phyloP scores from a whole-genome alignment of 2,113 vertebrate species.

The Pavo muticus region DNA sequence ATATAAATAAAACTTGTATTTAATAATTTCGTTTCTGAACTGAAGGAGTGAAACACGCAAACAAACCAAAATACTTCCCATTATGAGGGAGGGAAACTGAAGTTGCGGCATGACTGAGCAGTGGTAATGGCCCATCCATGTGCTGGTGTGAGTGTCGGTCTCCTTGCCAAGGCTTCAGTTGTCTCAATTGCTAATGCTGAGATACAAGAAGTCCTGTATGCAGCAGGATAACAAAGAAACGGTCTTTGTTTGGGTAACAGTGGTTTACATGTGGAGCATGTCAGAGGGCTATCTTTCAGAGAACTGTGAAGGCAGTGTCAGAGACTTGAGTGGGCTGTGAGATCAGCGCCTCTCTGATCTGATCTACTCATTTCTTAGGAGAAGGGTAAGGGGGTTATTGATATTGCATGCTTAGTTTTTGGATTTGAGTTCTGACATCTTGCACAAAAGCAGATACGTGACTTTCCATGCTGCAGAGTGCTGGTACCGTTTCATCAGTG shows the following conservation, averaged over 20 bases:
- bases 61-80: not conserved
- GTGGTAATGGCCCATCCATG: not conserved
- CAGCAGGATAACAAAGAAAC: not conserved
- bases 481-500: not conserved
- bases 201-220: not conserved
- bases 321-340: not conserved
- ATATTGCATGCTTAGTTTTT: not conserved
- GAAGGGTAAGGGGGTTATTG: not conserved
- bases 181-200: not conserved
- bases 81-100: not conserved
- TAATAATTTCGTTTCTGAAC: not conserved
- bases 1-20: not conserved
- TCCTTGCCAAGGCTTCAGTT: not conserved
- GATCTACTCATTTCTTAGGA: not conserved
- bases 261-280: not conserved
- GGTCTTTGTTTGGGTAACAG: not conserved
- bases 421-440: not conserved
- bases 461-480: not conserved
- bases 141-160: not conserved
- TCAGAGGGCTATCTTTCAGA: not conserved
- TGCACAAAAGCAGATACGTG: not conserved
- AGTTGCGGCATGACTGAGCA: fast-evolving
- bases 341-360: not conserved
- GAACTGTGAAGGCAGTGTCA: not conserved
- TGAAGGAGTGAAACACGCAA: not conserved